Conservation (phyloP, 2,797 vertebrate species). For the Neosilurus mollespiculum region DNA sequence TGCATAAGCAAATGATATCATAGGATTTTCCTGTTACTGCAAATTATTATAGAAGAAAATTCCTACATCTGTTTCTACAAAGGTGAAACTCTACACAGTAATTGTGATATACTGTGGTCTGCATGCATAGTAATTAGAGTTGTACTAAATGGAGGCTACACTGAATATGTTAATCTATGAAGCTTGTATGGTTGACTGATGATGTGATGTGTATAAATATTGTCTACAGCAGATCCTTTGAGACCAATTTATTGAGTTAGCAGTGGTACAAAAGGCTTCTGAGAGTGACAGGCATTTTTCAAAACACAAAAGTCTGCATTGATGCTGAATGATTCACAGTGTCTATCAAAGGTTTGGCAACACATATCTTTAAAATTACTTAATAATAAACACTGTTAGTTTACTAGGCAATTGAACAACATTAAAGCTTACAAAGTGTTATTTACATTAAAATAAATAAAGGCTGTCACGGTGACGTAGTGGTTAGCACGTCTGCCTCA, state of each 20-base stretch:
- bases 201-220: constrained; percentile 28
- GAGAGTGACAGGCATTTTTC: constrained; percentile 33
- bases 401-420: not conserved
- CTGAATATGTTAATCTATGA: not conserved
- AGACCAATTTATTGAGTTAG: constrained; percentile 30
- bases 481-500: no score
- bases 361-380: not conserved
- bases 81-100: not conserved
- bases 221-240: constrained; percentile 36
- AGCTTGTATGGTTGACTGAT: constrained; percentile 12
- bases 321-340: constrained; percentile 12
- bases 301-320: constrained; percentile 25
- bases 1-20: constrained; percentile 11
- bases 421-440: not conserved
- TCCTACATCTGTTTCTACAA: not conserved
- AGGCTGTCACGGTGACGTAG: no score
- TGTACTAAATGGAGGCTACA: not conserved
- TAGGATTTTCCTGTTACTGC: not conserved
- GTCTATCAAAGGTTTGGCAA: constrained; percentile 2
- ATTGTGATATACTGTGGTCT: not conserved
- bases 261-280: constrained; percentile 21
- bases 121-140: not conserved
- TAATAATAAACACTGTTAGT: not conserved
- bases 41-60: not conserved
- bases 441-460: not conserved